Evolutionary conservation across 2,797 vertebrate genomes (phyloP), one percentile per base, ranked within the genome.

Genomic region (Poecilia gillii): DNA sequence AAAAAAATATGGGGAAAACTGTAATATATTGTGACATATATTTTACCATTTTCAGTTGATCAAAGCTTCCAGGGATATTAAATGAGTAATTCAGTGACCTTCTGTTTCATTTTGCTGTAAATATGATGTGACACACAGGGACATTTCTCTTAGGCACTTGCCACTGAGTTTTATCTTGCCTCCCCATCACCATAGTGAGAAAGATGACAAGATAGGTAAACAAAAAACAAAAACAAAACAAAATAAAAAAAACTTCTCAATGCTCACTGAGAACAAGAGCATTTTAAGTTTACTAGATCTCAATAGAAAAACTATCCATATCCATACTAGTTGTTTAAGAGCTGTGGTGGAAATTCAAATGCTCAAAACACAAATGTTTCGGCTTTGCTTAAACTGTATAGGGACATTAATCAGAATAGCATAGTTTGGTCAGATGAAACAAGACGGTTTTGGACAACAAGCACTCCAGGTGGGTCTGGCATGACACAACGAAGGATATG

Each of bases 61-160:
- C 8, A 39, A 36, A 70, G 25, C 41, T 45, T 70, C 36, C 3
- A 25, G 66, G 66, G 20, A 45, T 11, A 43, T 45, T 70, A n/a
- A 39, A 39, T 36, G 16, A 36, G 33, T 66, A 39, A n/a, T 71
- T 71, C 41, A 43, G 68, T 71, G 41, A 71, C 13, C 68, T 45
- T 25, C 25, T 71, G 68, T 43, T 70, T 70, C 23, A 80, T 43
- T 82, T 86, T 49, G 62, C 53, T 76, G 45, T 84, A 83, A 47
- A 70, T 80, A 78, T 73, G 6, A 74, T 79, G 0, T 12, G n/a
- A 80, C 11, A 62, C 68, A 71, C 14, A 41, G 68, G 39, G 5
- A 45, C 25, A n/a, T n/a, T 71, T 66, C 31, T 66, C 20, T 14
- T 12, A n/a, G 68, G 68, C 39, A 70, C 39, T 68, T 23, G 64